These are phyloP conservation scores for Coecobrya sp. DNA, from an alignment of 2,888 invertebrate genomes.

Conservation along the genomic window DNA sequence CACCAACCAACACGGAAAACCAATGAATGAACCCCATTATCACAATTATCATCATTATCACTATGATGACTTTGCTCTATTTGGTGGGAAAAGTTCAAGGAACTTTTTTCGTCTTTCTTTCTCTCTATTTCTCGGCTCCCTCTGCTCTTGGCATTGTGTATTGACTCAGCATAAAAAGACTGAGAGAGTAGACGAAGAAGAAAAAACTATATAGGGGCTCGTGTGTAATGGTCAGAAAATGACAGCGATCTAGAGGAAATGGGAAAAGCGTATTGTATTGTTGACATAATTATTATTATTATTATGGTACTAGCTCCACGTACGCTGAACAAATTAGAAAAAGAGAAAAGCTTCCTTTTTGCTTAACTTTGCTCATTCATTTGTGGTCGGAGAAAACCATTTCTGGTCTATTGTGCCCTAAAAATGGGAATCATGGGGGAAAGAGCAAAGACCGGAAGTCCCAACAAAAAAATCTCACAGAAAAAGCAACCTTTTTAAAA, in stretches of 20 bases:
- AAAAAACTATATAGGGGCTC: too few species aligned
- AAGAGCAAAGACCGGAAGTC: not conserved
- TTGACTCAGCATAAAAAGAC: conserved; percentile 20
- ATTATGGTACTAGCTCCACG: conserved; percentile 14
- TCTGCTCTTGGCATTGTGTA: not conserved
- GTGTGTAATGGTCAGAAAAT: conserved; percentile 44
- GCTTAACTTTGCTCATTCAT: not conserved
- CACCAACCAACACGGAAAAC: conserved; percentile 26
- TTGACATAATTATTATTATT: conserved; percentile 78
- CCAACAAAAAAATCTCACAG: not conserved
- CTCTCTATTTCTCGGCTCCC: not conserved
- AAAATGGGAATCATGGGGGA: not conserved
- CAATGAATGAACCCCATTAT: conserved; percentile 14
- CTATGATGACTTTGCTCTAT: not conserved
- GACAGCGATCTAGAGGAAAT: conserved; percentile 29
- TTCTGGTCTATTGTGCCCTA: not conserved
- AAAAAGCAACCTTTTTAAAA: not conserved
- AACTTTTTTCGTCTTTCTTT: conserved; percentile 45
- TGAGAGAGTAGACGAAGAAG: too few species aligned
- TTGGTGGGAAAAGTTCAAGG: conserved; percentile 45
- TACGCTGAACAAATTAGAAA: conserved; percentile 14
- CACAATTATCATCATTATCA: conserved; percentile 15
- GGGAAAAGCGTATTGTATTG: conserved; percentile 67
- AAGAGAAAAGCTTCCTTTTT: not conserved
- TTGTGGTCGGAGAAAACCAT: not conserved